phyloP scores from a whole-genome alignment of 2,113 vertebrate species.

The Triplophysa tibetana region DNA sequence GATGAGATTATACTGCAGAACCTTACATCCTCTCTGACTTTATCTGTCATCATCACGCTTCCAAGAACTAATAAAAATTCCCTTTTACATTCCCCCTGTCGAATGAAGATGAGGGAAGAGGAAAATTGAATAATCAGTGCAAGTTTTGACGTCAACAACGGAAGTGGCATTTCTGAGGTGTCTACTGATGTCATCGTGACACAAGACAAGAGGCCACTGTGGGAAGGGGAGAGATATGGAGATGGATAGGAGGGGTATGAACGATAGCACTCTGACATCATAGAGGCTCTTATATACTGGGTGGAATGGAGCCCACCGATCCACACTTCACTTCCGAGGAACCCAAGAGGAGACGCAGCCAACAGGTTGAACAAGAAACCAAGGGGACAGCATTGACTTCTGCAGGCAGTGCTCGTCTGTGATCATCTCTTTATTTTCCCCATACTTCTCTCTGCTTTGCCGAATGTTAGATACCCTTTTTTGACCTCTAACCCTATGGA shows the following conservation, averaged over 20 bases:
- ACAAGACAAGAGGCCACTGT: constrained; percentile 27
- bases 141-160: constrained; percentile 50
- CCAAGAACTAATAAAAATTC: constrained; percentile 12
- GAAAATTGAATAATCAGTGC: too few species aligned
- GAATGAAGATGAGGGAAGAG: too few species aligned
- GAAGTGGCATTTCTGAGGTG: constrained; percentile 59
- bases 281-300: constrained; percentile 79
- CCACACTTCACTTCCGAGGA: constrained; percentile 66
- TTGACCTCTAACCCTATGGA: constrained; percentile 74
- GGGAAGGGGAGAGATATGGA: constrained; percentile 23
- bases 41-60: constrained; percentile 6
- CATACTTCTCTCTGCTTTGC: background rate
- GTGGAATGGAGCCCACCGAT: constrained; percentile 73
- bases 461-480: constrained; percentile 13
- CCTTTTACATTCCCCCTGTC: too few species aligned
- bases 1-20: background rate
- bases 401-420: background rate
- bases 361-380: constrained; percentile 37
- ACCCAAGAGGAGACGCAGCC: constrained; percentile 36
- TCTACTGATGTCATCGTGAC: constrained; percentile 54
- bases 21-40: background rate
- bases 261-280: constrained; percentile 81
- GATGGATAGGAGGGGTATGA: constrained; percentile 38
- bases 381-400: constrained; percentile 14
- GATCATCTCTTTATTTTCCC: background rate